A percentile compares a stretch with the other conserved stretches of the same genome.
phyloP scores from a whole-genome alignment of 2,113 vertebrate genomes.

The Bujurquina vittata region DNA sequence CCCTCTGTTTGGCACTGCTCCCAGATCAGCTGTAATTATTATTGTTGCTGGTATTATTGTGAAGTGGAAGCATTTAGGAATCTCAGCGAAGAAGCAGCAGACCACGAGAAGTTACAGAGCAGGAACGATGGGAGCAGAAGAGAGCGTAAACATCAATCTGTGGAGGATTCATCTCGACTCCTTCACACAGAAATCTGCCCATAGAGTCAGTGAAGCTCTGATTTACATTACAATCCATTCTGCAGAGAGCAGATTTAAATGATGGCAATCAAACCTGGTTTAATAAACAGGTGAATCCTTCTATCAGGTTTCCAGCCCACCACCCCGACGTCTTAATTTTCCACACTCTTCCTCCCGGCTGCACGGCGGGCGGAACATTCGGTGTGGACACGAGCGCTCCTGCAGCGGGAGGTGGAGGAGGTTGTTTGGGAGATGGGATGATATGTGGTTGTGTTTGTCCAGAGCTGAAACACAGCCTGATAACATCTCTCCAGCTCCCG shows the following conservation, averaged over 20 bases:
- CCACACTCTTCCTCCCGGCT: neutral
- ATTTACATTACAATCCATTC: neutral
- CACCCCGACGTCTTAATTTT: neutral
- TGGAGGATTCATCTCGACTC: no score
- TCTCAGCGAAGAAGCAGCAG: no score
- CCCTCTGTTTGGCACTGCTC: no score
- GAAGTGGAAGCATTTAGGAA: no score
- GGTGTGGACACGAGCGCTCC: neutral
- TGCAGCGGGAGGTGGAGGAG: neutral
- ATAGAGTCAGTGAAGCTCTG: no score
- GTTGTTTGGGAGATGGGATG: slow-evolving; percentile 74
- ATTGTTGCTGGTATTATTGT: no score
- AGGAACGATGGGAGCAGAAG: no score
- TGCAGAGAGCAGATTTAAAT: neutral
- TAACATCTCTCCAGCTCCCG: slow-evolving; percentile 87
- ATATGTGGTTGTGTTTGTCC: slow-evolving; percentile 83
- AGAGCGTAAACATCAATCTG: no score
- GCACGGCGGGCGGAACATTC: neutral
- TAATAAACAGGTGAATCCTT: neutral
- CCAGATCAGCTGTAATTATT: no score
- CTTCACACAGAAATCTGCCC: no score
- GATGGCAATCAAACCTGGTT: neutral
- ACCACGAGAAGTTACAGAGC: no score
- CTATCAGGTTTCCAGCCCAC: neutral
- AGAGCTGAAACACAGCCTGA: slow-evolving; percentile 82